phyloP scores from a whole-genome alignment of 2,797 vertebrate species.

The Microctenopoma lineatum region DNA sequence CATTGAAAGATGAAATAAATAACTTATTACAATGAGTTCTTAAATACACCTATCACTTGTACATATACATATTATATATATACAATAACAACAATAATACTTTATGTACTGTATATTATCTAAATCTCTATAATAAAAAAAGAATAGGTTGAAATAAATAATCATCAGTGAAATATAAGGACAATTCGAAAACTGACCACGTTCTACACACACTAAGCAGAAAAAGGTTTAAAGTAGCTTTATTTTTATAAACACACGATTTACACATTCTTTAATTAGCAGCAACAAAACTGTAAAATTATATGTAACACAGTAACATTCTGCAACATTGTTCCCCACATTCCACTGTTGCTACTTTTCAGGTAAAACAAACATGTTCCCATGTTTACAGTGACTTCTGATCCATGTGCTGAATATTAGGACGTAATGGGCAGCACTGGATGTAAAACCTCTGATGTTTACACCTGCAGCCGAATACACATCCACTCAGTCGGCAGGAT shows the following conservation, averaged over 20 bases:
- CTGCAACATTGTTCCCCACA: background rate
- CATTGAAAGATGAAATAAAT: background rate
- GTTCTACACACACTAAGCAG: background rate
- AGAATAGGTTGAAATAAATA: too few relatives aligned
- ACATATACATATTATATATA: too few relatives aligned
- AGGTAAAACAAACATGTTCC: background rate
- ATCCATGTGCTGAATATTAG: background rate
- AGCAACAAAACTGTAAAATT: background rate
- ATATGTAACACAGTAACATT: background rate
- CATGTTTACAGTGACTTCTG: background rate
- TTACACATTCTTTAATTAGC: background rate
- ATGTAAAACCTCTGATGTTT: constrained; percentile 39
- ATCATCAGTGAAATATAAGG: background rate
- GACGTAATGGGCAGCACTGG: background rate
- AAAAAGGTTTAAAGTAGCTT: too few relatives aligned
- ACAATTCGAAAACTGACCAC: background rate
- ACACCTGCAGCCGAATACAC: constrained; percentile 77
- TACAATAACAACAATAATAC: too few relatives aligned
- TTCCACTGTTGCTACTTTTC: background rate
- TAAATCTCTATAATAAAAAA: too few relatives aligned
- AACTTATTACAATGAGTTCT: too few relatives aligned
- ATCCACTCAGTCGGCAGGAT: constrained; percentile 85
- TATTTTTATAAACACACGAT: background rate
- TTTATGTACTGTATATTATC: too few relatives aligned
- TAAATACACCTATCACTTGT: too few relatives aligned